Evolutionary conservation across 2,888 invertebrate genomes (phyloP).

Genomic region (Mimumesa dahlbomi): DNA sequence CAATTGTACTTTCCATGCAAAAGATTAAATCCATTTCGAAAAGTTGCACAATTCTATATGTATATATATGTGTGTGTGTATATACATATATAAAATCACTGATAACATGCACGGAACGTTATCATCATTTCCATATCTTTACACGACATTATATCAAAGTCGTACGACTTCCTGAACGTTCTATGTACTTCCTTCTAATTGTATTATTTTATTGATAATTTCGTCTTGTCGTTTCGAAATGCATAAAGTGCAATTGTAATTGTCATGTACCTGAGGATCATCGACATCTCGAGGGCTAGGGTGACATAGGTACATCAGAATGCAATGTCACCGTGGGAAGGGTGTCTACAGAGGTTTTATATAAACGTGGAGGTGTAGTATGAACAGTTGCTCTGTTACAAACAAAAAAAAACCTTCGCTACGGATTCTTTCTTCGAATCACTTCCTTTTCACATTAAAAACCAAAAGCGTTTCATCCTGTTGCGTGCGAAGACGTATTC

Average conservation of each 20-base stretch:
- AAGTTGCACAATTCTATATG: constrained; percentile 30
- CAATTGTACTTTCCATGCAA: constrained; percentile 62
- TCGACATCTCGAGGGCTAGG: constrained; percentile 54
- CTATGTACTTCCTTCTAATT: too few species aligned
- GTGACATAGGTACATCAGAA: constrained; percentile 56
- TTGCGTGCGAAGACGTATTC: constrained; percentile 2
- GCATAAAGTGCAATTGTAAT: constrained; percentile 58
- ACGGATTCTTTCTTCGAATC: constrained; percentile 37
- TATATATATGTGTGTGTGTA: too few species aligned
- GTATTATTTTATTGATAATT: too few species aligned
- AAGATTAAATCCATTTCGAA: constrained; percentile 3
- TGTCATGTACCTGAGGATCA: constrained; percentile 60
- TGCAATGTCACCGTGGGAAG: constrained; percentile 60
- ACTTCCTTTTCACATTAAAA: constrained; percentile 14
- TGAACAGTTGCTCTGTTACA: constrained; percentile 60
- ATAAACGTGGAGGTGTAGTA: constrained; percentile 64
- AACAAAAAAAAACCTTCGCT: constrained; percentile 38
- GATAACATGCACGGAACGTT: too few species aligned
- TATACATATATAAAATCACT: too few species aligned
- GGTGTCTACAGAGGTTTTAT: constrained; percentile 59
- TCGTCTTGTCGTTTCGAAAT: too few species aligned
- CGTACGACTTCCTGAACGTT: too few species aligned
- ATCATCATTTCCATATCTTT: too few species aligned
- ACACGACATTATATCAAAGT: not conserved
- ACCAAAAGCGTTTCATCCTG: constrained; percentile 1